These are phyloP conservation scores for Sinelater perroti DNA, from an alignment of 2,888 invertebrate genomes.

Conservation along the genomic window DNA sequence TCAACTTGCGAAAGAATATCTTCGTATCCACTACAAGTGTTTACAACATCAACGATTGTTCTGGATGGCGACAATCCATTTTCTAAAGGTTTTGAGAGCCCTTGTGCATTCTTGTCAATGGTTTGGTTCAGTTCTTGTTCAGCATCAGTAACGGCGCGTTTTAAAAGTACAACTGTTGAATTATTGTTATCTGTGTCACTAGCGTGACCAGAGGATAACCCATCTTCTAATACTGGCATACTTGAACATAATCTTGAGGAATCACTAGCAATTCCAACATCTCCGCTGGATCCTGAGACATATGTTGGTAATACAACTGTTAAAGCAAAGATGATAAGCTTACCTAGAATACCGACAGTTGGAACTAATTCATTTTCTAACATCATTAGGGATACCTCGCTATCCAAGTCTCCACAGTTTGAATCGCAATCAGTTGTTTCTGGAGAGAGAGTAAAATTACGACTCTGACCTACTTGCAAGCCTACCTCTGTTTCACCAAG, in stretches of 20 bases:
- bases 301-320: background rate
- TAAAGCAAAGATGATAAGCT: background rate
- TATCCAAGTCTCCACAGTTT: slow-evolving; percentile 85
- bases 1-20: slow-evolving; percentile 56
- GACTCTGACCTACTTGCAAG: slow-evolving; percentile 73
- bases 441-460: slow-evolving; percentile 89
- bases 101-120: slow-evolving; percentile 60
- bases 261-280: slow-evolving; percentile 69
- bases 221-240: slow-evolving; percentile 94
- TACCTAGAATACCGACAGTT: slow-evolving; percentile 57
- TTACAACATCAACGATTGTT: slow-evolving; percentile 54
- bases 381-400: slow-evolving; percentile 80
- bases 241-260: slow-evolving; percentile 75
- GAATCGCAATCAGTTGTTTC: slow-evolving; percentile 94
- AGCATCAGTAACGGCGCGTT: slow-evolving; percentile 77
- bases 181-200: slow-evolving; percentile 93
- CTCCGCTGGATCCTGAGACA: slow-evolving; percentile 64
- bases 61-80: slow-evolving; percentile 55
- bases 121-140: slow-evolving; percentile 74
- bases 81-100: slow-evolving; percentile 48
- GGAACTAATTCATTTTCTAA: slow-evolving; percentile 71
- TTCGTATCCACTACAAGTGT: slow-evolving; percentile 56
- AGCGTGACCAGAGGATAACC: slow-evolving; percentile 91
- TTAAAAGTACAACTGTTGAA: slow-evolving; percentile 71
- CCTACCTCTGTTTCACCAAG: slow-evolving; percentile 72